phyloP scores from a whole-genome alignment of 2,113 vertebrate species.

The Xiphophorus hellerii region DNA sequence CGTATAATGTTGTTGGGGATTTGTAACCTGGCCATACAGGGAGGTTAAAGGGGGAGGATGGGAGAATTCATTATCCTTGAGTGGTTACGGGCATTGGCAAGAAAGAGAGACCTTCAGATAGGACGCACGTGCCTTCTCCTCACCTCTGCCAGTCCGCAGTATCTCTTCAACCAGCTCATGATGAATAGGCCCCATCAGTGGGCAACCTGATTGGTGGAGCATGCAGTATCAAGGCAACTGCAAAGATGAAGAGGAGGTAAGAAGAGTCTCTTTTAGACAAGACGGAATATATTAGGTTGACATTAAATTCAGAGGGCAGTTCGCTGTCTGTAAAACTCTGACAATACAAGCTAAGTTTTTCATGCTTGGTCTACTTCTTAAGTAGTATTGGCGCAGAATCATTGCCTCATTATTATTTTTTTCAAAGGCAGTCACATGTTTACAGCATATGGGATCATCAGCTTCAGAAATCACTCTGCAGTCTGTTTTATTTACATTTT shows the following conservation, averaged over 20 bases:
- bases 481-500: conserved; percentile 32
- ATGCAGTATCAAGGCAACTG: conserved; percentile 38
- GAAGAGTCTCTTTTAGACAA: conserved; percentile 41
- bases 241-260: conserved; percentile 56
- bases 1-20: conserved; percentile 40
- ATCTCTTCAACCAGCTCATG: conserved; percentile 62
- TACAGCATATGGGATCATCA: conserved; percentile 6
- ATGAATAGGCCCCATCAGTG: conserved; percentile 70
- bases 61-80: conserved; percentile 73
- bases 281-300: conserved; percentile 41
- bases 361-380: background rate
- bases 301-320: conserved; percentile 28
- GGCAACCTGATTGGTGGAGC: conserved; percentile 60
- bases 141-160: conserved; percentile 55
- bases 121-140: conserved; percentile 44
- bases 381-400: conserved; percentile 9
- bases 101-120: conserved; percentile 64
- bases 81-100: conserved; percentile 35
- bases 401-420: conserved; percentile 13
- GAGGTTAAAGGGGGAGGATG: conserved; percentile 55
- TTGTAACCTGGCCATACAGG: conserved; percentile 38
- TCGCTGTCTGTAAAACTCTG: conserved; percentile 5
- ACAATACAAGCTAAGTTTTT: conserved; percentile 8
- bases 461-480: background rate
- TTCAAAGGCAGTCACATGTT: background rate